Evolutionary conservation across 2,797 vertebrate species (phyloP), one percentile per base, ranked within the genome.

Genomic region (Morelia viridis): DNA sequence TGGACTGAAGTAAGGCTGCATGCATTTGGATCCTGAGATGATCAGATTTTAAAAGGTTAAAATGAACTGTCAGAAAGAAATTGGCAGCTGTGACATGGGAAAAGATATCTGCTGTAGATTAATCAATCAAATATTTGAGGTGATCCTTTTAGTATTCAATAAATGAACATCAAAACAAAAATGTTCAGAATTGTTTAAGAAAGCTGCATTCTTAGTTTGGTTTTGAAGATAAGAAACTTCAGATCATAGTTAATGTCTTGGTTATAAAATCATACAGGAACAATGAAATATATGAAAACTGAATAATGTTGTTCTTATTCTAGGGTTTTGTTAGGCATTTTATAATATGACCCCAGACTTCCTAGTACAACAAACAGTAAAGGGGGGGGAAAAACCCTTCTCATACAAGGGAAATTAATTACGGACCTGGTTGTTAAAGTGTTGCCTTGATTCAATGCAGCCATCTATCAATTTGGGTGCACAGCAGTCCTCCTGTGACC

Each of bases 401-500:
- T 89, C 92, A 10, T n/a, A 12, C 71, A 17, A 64, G 89, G 50
- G 28, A 95, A 91, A 90, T 90, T 53, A 95, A 91, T 89, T 91
- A 9, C 58, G 92, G 86, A 93, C 28, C 94, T 26, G 0, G 9
- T 65, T 58, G n/a, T 31, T 65, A 41, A 13, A 56, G 61, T 56
- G 24, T 80, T 92, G 24, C 83, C 84, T 80, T 88, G 89, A 90
- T 91, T 87, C 87, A 60, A 60, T 93, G 58, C 3, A 31, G 0
- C 71, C 57, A 28, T 90, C 94, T 87, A 87, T 85, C 90, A 93
- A 31, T 2, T 19, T 88, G 26, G 88, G 31, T 24, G 56, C 31
- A 57, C 3, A 71, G 19, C 91, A 65, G 19, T 60, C 91, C 17
- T 46, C 28, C 83, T 87, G 15, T 64, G 31, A 90, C 41, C 8